Percentiles rank a stretch among this genome's conserved stretches.
These are phyloP conservation scores for Lysandra coridon DNA, from an alignment of 2,888 invertebrate genomes.

Conservation along the genomic window DNA sequence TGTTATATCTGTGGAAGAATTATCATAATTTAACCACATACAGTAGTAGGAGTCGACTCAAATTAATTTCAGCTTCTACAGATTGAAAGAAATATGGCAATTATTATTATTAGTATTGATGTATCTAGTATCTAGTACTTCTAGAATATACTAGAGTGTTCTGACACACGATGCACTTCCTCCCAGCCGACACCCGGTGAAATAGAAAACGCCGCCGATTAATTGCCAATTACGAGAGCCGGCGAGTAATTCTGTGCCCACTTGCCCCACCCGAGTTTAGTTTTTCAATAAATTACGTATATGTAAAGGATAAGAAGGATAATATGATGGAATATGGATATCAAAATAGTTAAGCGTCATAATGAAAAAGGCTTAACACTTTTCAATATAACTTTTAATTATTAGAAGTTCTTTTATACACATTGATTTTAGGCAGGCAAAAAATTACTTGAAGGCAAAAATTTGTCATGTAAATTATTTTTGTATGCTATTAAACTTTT, in stretches of 20 bases:
- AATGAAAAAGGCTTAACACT: not conserved
- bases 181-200: conserved; percentile 58
- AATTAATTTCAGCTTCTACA: no score
- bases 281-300: conserved; percentile 28
- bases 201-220: conserved; percentile 79
- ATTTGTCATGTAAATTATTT: no score
- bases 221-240: conserved; percentile 77
- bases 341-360: not conserved
- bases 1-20: no score
- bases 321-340: not conserved
- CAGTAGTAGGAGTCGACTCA: no score
- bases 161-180: conserved; percentile 57
- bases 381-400: no score
- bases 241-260: conserved; percentile 70
- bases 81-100: no score
- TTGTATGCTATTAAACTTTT: no score
- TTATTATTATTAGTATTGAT: not conserved
- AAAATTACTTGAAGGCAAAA: no score
- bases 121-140: not conserved
- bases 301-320: not conserved
- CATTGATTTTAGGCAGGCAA: no score
- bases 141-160: conserved; percentile 42
- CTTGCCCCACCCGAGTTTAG: conserved; percentile 52
- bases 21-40: no score
- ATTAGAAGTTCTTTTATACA: no score